Evolutionary conservation across 2,113 vertebrate species (phyloP).

Genomic region (Labeo catla): DNA sequence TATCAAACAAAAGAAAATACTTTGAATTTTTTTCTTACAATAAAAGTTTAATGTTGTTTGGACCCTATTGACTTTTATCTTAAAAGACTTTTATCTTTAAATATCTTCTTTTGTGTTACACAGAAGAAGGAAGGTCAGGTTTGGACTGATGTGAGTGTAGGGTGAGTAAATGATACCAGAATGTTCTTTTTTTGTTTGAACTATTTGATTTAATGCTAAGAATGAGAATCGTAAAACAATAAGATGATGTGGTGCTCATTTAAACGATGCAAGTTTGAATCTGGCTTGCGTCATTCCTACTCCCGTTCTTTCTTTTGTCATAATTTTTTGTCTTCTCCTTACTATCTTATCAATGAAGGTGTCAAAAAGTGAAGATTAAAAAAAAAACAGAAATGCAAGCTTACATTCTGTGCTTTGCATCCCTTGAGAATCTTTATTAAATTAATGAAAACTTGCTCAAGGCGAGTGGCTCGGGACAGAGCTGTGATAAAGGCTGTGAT

Average conservation of each 20-base stretch:
- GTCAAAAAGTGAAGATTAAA: neutral
- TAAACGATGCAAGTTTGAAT: neutral
- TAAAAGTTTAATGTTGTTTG: too few species aligned
- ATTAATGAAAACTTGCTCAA: slow-evolving; percentile 65
- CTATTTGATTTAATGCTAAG: neutral
- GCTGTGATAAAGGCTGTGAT: slow-evolving; percentile 41
- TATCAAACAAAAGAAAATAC: too few species aligned
- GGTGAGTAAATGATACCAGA: neutral
- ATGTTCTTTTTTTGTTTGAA: neutral
- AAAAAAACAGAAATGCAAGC: neutral
- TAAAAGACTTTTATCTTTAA: neutral
- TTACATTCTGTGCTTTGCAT: slow-evolving; percentile 23
- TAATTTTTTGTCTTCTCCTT: neutral
- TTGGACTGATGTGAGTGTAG: neutral
- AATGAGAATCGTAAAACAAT: neutral
- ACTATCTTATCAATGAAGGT: neutral
- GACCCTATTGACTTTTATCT: neutral
- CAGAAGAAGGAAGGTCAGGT: neutral
- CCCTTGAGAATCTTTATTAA: slow-evolving; percentile 60
- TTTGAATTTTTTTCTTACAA: too few species aligned
- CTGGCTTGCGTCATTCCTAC: neutral
- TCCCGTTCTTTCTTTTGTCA: neutral
- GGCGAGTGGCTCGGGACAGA: slow-evolving; percentile 53
- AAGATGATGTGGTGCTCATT: neutral
- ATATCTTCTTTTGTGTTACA: neutral